Evolutionary conservation across 2,113 vertebrate genomes (phyloP).

Genomic region (Gopherus flavomarginatus): DNA sequence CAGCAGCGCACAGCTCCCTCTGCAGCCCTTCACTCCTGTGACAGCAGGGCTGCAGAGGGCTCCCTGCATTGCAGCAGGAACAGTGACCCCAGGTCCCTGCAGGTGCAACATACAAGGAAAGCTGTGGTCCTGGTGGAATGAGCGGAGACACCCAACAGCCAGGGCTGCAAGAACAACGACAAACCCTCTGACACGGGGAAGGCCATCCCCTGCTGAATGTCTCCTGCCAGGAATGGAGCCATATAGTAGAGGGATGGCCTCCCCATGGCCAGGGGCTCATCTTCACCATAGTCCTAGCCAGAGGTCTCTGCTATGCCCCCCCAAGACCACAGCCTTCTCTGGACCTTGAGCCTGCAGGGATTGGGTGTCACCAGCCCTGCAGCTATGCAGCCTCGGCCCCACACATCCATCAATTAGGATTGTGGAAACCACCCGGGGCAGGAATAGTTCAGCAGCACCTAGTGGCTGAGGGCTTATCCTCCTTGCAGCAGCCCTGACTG

Average conservation of each 20-base stretch:
- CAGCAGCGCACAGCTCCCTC: not conserved
- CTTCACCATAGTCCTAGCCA: not conserved
- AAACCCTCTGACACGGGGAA: not conserved
- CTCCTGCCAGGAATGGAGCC: not conserved
- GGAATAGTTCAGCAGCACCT: not conserved
- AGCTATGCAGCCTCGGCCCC: not conserved
- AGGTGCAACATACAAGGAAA: not conserved
- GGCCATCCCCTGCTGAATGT: not conserved
- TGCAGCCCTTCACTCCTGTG: not conserved
- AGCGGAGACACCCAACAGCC: not conserved
- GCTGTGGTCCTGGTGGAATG: not conserved
- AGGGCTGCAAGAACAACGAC: not conserved
- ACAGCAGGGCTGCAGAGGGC: not conserved
- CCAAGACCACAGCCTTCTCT: not conserved
- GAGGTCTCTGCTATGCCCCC: not conserved
- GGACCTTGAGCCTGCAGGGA: not conserved
- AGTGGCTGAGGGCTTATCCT: not conserved
- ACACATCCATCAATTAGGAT: not conserved
- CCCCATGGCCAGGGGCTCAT: not conserved
- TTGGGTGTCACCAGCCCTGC: not conserved
- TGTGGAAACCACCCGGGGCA: not conserved
- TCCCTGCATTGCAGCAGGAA: not conserved
- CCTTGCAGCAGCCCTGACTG: not conserved
- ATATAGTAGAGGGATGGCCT: not conserved
- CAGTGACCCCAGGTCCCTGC: not conserved